Base-by-base conservation (phyloP, 2,797 vertebrate genomes). In the Eulemur mongoz region DNA sequence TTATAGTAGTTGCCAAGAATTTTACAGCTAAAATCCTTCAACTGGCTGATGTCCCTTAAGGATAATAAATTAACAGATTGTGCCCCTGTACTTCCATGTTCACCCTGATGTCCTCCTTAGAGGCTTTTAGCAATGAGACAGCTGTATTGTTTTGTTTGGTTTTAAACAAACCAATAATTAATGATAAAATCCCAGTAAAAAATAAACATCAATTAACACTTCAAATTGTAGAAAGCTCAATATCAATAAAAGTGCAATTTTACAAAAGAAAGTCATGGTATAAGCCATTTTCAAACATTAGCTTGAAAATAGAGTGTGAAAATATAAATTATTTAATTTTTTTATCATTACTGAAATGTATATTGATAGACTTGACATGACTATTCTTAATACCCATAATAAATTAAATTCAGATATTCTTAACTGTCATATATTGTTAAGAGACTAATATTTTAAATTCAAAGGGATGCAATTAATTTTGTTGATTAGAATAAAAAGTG, bases 151-250 rank as follows among this genome's bases (percentile, higher is more conserved):
- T 91, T 89, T 75, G 35, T 50, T 89, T 90, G 89, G 6, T 65
- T 94, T 90, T 52, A 40, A 88, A 63, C 20, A 90, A 69, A 72
- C 0, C 30, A 94, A 80, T 63, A 82, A 89, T 65, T 93, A 93
- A 95, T 75, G 32, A 76, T 78, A 50, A 86, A 79, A 48, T 82
- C 23, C 65, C 78, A 72, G 54, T 70, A 67, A 91, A 93, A 93
- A 79, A 32, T 40, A 91, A 91, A 48, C 48, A 95, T 59, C 73
- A 89, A 89, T 85, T 88, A 94, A 54, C 8, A 90, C 9, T 67
- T 70, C 84, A 83, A 70, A 59, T 17, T 80, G 14, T 57, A 75
- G 43, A 91, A 84, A 76, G 25, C 5, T 61, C 13, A 76, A 20
- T 38, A 90, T 76, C 12, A 72, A 85, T 63, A 81, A 89, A 75